Evolutionary conservation across 35 echinoderm and acorn worm species (phyloP), one percentile per base, ranked within the genome.

Genomic region (Stichopus chloronotus): DNA sequence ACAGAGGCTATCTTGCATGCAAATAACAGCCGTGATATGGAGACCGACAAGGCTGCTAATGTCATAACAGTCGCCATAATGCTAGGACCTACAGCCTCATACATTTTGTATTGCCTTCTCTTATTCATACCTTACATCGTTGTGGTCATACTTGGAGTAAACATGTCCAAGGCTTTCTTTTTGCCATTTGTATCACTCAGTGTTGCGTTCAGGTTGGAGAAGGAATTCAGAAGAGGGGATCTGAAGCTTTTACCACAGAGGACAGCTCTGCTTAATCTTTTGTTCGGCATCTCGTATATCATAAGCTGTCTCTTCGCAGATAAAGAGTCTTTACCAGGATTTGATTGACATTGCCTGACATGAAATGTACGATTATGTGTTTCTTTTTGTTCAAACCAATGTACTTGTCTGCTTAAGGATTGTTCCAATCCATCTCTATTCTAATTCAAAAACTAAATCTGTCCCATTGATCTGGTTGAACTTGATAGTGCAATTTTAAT

Each of bases 21-120:
- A n/a, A 99, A 99, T 86, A 99, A 99, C 78, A 93, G 92, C 13
- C 92, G 97, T 81, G 97, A 99, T 71, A 95, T 94, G 90, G 88
- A 94, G 19, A 54, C 88, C 0, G 97, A 99, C 61, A 92, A 87
- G 52, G 94, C 88, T 52, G 95, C 97, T 17, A 94, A 94, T 20
- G 95, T 95, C 6, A 94, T 94, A n/a, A 96, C 97, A 6, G 79
- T 93, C 0, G 97, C 97, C 58, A 99, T 96, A 19, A 93, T 96
- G 59, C 89, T 99, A 7, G 95, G 97, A 52, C 17, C 91, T 23
- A 96, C 94, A 14, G 95, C 92, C 2, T 99, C 97, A 0, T 99
- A 99, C 79, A 92, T 93, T 12, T 56, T 96, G 2, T 99, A 96
- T 78, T 78, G 78, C 13, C 76, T 96, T 9, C 95, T 99, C 0